Evolutionary conservation across 2,113 vertebrate species (phyloP).

Genomic region (Plectropomus leopardus): DNA sequence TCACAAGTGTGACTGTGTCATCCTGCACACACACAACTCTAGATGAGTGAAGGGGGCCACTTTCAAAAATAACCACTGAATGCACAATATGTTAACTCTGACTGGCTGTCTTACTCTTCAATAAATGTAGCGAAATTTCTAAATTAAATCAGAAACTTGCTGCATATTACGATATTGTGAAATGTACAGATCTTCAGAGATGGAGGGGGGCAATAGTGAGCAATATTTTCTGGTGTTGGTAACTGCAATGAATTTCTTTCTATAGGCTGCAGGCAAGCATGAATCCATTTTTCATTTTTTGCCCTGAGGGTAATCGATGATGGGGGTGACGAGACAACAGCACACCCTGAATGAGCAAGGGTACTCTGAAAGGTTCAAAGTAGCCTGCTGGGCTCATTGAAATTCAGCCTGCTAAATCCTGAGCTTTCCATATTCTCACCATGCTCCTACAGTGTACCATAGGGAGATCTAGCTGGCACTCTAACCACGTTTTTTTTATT

Average conservation of each 20-base stretch:
- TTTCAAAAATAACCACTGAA: not conserved
- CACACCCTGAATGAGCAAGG: conserved; percentile 70
- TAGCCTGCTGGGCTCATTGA: conserved; percentile 69
- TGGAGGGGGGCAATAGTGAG: conserved; percentile 42
- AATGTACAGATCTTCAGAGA: conserved; percentile 12
- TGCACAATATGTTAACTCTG: not conserved
- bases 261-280: conserved; percentile 54
- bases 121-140: not conserved
- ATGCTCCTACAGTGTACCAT: conserved; percentile 47
- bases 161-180: conserved; percentile 17
- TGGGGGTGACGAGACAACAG: conserved; percentile 76
- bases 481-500: conserved; percentile 61
- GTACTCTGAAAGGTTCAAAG: conserved; percentile 67
- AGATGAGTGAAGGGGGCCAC: not conserved
- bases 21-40: not conserved
- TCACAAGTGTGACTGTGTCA: not conserved
- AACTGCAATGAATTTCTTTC: conserved; percentile 53
- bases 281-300: conserved; percentile 81
- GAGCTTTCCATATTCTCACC: conserved; percentile 68
- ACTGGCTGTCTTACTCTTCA: not conserved
- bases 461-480: conserved; percentile 56
- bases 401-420: conserved; percentile 71
- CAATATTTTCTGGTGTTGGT: conserved; percentile 42
- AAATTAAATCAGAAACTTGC: conserved; percentile 8
- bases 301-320: conserved; percentile 79